These are phyloP conservation scores for Bombylius discolor DNA, from an alignment of 2,888 invertebrate species.

Conservation along the genomic window DNA sequence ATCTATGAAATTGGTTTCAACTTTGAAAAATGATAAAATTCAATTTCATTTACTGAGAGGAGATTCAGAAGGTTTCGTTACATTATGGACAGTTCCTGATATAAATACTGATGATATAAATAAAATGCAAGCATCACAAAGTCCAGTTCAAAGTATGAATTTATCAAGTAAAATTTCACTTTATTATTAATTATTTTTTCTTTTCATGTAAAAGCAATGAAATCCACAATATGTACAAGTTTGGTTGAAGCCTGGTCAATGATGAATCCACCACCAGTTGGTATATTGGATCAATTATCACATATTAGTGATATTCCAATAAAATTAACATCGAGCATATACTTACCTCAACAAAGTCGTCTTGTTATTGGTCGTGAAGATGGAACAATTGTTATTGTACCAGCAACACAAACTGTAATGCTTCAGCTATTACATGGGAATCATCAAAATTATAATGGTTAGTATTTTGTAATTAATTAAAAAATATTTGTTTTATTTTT, in stretches of 20 bases:
- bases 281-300: conserved; percentile 80
- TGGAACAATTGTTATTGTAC: conserved; percentile 89
- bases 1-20: conserved; percentile 68
- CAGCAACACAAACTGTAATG: conserved; percentile 91
- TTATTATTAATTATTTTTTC: not conserved
- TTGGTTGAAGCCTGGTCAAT: conserved; percentile 76
- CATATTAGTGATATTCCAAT: conserved; percentile 58
- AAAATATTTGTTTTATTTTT: not conserved
- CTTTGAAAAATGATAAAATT: conserved; percentile 44
- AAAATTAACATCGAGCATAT: conserved; percentile 86
- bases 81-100: conserved; percentile 82
- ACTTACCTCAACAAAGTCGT: conserved; percentile 83
- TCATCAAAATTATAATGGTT: conserved; percentile 68
- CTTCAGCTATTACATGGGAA: conserved; percentile 78
- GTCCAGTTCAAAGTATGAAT: conserved; percentile 27
- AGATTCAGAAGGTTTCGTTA: conserved; percentile 82
- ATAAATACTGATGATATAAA: conserved; percentile 48
- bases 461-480: conserved; percentile 14
- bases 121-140: conserved; percentile 30
- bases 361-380: conserved; percentile 91
- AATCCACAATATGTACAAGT: conserved; percentile 69
- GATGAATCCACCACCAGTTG: conserved; percentile 78
- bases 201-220: conserved; percentile 40
- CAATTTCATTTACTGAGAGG: conserved; percentile 65
- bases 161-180: not conserved